A percentile compares a stretch with the other conserved stretches of the same genome.
Evolutionary conservation across 2,797 vertebrate genomes (phyloP).

Genomic region (Ctenochaetus hawaiiensis): DNA sequence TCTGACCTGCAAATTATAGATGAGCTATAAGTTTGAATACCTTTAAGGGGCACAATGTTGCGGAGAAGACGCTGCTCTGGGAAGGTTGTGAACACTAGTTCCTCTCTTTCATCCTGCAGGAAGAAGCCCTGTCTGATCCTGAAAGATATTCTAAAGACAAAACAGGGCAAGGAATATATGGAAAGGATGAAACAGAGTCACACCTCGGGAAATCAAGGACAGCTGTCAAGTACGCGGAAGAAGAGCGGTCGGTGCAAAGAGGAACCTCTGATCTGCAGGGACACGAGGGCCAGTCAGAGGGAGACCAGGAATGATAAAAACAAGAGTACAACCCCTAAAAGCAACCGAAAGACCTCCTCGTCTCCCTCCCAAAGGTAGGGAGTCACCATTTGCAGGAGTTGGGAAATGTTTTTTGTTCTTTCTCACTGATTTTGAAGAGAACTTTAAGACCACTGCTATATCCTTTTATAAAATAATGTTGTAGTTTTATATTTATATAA

Average conservation of each 20-base stretch:
- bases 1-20: constrained; percentile 11
- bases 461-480: no score
- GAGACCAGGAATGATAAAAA: constrained; percentile 23
- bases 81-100: constrained; percentile 29
- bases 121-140: constrained; percentile 75
- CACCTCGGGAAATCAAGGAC: background rate
- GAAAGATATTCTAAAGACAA: constrained; percentile 79
- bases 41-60: background rate
- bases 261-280: constrained; percentile 23
- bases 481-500: no score
- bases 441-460: no score
- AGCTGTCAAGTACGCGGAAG: background rate
- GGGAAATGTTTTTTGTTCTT: no score
- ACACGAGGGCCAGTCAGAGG: constrained; percentile 6
- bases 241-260: constrained; percentile 23
- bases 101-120: constrained; percentile 56
- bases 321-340: constrained; percentile 22
- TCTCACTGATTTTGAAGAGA: no score
- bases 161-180: constrained; percentile 72
- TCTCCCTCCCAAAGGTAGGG: constrained; percentile 54
- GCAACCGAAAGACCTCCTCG: constrained; percentile 16
- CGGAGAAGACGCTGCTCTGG: background rate
- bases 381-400: background rate
- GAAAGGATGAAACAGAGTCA: constrained; percentile 39
- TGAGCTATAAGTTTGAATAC: constrained; percentile 1